Base-by-base conservation (phyloP, 2,797 vertebrate species). In the Rallus crepitans region DNA sequence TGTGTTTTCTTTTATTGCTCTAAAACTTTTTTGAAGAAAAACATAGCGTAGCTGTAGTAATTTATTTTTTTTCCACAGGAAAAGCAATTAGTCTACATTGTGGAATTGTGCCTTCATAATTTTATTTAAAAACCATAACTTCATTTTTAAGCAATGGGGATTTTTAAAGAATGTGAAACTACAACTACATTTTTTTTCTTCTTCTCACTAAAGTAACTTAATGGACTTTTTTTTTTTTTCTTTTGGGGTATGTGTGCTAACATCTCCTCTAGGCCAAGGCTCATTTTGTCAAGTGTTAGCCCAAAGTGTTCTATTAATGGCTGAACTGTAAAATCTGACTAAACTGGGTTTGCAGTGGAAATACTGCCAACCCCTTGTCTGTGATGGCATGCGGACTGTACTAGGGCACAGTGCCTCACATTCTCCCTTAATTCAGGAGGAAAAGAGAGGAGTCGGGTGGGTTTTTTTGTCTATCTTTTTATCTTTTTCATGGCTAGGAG, bases 281-380 rank as follows among this genome's bases (percentile, higher is more conserved):
- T 92, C 35, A 88, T 92, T 90, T 91, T 97, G 93, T 84, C 88
- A 94, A 91, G 82, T 76, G 94, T 95, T 55, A 94, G 85, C 92
- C 84, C 89, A 91, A 91, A 96, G 86, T 89, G 69, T 94, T 92
- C 89, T 95, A 96, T 96, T 97, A 95, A 97, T 80, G 89, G 78
- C 35, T 96, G 87, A 95, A 93, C 83, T 85, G 83, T 79, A 80
- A 97, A 94, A 50, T 92, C 96, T 87, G 87, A 94, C 92, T 96
- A 96, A 96, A 64, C 12, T 52, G 92, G 68, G 45, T 72, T 96
- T 95, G 78, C 82, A 92, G 84, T 55, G 71, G 87, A 91, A 95
- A 93, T 71, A 55, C 31, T 94, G 89, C 77, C 90, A 95, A 66
- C 83, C 68, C 63, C 73, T 83, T 64, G 91, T 27, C 86, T 93